Conservation (phyloP, 92 coral and sea anemone genomes). For the Pocillopora meandrina region DNA sequence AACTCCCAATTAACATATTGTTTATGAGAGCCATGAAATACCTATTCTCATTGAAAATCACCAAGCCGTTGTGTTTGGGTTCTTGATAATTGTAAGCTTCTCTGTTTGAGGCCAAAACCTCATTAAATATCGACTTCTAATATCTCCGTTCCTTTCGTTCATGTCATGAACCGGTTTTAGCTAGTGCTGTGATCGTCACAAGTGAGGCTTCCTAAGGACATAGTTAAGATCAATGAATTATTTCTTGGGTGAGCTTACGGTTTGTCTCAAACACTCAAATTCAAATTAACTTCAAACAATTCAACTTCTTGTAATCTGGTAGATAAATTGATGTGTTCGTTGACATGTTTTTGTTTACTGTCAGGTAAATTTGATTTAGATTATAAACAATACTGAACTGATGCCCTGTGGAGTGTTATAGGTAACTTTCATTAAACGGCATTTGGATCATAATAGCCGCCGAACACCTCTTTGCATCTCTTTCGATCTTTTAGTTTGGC, state of each 20-base stretch:
- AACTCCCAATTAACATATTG: not conserved
- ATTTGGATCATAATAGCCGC: not conserved
- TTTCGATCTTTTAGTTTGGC: not conserved
- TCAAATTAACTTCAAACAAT: conserved; percentile 11
- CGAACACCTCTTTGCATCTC: not conserved
- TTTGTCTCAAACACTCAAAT: not conserved
- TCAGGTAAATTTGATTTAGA: conserved; percentile 26
- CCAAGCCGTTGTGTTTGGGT: not conserved
- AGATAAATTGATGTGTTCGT: not conserved
- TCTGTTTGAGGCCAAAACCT: not conserved
- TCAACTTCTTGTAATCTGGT: conserved; percentile 4
- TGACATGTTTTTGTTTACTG: conserved; percentile 12
- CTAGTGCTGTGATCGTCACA: not conserved
- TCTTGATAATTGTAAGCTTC: not conserved
- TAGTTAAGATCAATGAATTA: not conserved
- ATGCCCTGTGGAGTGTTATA: conserved; percentile 17
- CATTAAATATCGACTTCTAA: too few relatives aligned
- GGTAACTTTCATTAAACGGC: not conserved
- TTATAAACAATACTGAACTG: conserved; percentile 7
- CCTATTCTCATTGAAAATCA: not conserved
- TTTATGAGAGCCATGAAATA: not conserved
- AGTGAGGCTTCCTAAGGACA: too few relatives aligned
- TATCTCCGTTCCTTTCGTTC: too few relatives aligned
- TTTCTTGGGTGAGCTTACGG: not conserved
- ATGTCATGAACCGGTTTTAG: not conserved